Base-by-base conservation (phyloP, 2,113 vertebrate species). In the Asarcornis scutulata region DNA sequence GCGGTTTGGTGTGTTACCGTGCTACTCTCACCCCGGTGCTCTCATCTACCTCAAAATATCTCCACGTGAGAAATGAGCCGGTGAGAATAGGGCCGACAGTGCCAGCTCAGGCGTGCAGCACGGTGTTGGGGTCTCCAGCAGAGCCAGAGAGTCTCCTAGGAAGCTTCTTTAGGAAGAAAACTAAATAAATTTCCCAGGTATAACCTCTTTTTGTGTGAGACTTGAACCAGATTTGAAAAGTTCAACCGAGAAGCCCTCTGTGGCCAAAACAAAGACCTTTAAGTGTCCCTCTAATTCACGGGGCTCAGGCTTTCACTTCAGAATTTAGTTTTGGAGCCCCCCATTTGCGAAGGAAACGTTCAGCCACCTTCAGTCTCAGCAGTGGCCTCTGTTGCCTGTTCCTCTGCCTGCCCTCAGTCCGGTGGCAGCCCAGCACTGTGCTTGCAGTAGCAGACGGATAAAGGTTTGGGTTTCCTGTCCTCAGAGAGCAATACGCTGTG, bases 401-500 rank as follows among this genome's bases (percentile, higher is more conserved):
- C 44, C 17, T 44, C 44, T 44, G 44, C 46, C 46, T 48, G 46
- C 10, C 40, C 5, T 3, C 18, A 23, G 29, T 10, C 25, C 17
- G 59, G 8, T 7, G 20, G 42, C 52, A 52, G 53, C 52, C 26
- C 13, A 9, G 34, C 5, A 1, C 44, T 26, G 44, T 0, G 0
- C 27, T 40, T 3, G 23, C 26, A 62, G 7, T 11, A 17, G 25
- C 29, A 10, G 44, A 4, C 42, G 48, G 68, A 17, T 27, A 46
- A 31, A 42, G 16, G 16, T 31, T 14, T 32, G 31, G 15, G 11
- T 58, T 36, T 55, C 18, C 34, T 50, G 40, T 42, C 46, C 23
- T 17, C 42, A 44, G 17, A 0, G 0, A 69, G 46, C 18, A 2
- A 8, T 10, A 4, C n/a, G 53, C 9, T 4, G 13, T 36, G 32